Percentiles rank a stretch among this genome's conserved stretches.
Conservation (phyloP, 1,140 invertebrate species). For the Proales similis region DNA sequence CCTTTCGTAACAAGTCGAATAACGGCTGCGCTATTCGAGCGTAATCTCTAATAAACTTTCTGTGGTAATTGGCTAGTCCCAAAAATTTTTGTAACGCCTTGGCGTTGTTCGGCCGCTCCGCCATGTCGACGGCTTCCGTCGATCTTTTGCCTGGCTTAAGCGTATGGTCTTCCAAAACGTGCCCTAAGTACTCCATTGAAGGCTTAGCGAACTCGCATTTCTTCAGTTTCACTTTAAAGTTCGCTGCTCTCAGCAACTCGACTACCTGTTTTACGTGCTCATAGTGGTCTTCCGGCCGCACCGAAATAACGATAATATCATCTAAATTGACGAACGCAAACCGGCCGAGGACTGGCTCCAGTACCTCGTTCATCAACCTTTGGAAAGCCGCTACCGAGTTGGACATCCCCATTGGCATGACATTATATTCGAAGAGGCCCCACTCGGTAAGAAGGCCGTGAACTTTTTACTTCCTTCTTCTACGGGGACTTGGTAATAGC, state of each 20-base stretch:
- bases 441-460: slow-evolving; percentile 6
- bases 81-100: slow-evolving; percentile 50
- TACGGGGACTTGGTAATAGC: not conserved
- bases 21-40: slow-evolving; percentile 9
- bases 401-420: slow-evolving; percentile 30
- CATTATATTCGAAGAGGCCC: slow-evolving; percentile 38
- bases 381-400: slow-evolving; percentile 38
- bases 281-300: not conserved
- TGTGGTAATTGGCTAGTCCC: slow-evolving; percentile 5
- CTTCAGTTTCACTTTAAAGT: not conserved
- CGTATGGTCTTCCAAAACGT: not conserved
- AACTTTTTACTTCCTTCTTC: slow-evolving; percentile 5
- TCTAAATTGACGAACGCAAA: not conserved
- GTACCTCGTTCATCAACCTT: slow-evolving; percentile 37
- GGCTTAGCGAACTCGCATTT: not conserved
- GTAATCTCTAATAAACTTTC: slow-evolving; percentile 18
- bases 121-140: not conserved
- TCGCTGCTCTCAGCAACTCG: not conserved
- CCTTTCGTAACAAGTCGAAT: not conserved
- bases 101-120: slow-evolving; percentile 40
- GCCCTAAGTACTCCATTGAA: slow-evolving; percentile 16
- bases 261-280: not conserved
- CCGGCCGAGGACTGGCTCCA: not conserved
- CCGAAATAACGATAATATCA: not conserved
- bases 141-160: not conserved